Base-by-base conservation (phyloP, 2,888 invertebrate genomes). In the Leptarthrus brevirostris region DNA sequence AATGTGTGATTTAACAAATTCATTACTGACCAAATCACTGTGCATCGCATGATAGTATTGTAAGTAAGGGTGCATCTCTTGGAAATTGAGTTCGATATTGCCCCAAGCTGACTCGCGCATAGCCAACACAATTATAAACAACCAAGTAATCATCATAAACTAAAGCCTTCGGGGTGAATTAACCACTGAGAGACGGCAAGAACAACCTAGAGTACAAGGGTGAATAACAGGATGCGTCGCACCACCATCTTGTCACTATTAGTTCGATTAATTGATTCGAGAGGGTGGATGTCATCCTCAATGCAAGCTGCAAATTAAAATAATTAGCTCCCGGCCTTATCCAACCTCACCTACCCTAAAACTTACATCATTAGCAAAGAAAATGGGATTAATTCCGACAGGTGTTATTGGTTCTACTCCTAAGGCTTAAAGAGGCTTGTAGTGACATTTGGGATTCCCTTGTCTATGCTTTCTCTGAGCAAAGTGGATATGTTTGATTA, bases 61-160 rank as follows among this genome's bases (percentile, higher is more conserved):
- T 49, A 20, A 3, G 18, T 18, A 36, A 12, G 34, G 1, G 36
- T 36, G 30, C 8, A 61, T 36, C 16, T 61, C 4, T 14, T 26
- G n/a, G 30, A n/a, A n/a, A 5, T n/a, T 24, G 12, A 2, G 14
- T n/a, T 26, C n/a, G 12, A 2, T 22, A 24, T 24, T 47, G 26
- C 44, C 47, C 47, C 22, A 16, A 24, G 64, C 47, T 47, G 14
- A 66, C 16, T 14, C 18, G n/a, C 14, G 44, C 49, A 24, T 56
- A 47, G 16, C 24, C 40, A 44, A 73, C 69, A 34, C 47, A 75
- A 75, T 75, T 75, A 75, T 75, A 58, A 58, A n/a, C n/a, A n/a
- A 73, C 69, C 58, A 70, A 73, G 66, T 69, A 75, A 75, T 75
- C 73, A 58, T 72, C 75, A 75, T 75, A 75, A 75, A 73, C 75